Conservation (phyloP, 2,888 invertebrate genomes). For the Diaperis boleti region DNA sequence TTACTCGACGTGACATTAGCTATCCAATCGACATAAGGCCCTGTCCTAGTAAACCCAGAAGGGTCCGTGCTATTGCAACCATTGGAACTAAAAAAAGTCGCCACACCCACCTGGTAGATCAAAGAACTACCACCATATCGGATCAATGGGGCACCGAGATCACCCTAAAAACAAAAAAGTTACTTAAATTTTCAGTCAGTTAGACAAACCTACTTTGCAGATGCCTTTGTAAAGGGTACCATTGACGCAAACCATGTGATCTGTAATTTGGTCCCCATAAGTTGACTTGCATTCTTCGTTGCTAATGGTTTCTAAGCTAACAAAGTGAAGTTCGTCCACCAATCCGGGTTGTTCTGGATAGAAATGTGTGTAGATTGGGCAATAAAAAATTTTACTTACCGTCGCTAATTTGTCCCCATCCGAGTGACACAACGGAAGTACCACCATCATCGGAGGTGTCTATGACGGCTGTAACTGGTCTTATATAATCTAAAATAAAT, state of each 20-base stretch:
- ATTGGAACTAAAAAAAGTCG: conserved; percentile 22
- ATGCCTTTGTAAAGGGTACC: conserved; percentile 17
- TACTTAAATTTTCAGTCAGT: neutral
- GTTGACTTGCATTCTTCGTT: conserved; percentile 20
- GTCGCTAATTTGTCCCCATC: conserved; percentile 16
- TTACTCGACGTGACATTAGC: conserved; percentile 9
- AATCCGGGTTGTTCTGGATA: conserved; percentile 3
- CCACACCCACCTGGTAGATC: no score
- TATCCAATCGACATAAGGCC: conserved; percentile 14
- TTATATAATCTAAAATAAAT: no score
- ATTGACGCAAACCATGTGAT: conserved; percentile 17
- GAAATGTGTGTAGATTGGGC: neutral
- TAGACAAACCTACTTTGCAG: neutral
- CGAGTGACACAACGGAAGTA: no score
- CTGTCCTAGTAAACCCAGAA: conserved; percentile 17
- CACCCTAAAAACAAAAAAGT: conserved; percentile 11
- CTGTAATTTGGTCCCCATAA: conserved; percentile 22
- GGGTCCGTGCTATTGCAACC: conserved; percentile 20
- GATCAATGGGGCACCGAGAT: conserved; percentile 17
- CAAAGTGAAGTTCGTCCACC: conserved; percentile 12
- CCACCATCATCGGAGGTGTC: no score
- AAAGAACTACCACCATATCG: conserved; percentile 4
- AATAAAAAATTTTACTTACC: conserved; percentile 9
- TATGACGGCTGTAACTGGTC: no score
- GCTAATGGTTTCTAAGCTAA: neutral